phyloP scores from a whole-genome alignment of 2,888 invertebrate genomes.

The Sipha maydis region DNA sequence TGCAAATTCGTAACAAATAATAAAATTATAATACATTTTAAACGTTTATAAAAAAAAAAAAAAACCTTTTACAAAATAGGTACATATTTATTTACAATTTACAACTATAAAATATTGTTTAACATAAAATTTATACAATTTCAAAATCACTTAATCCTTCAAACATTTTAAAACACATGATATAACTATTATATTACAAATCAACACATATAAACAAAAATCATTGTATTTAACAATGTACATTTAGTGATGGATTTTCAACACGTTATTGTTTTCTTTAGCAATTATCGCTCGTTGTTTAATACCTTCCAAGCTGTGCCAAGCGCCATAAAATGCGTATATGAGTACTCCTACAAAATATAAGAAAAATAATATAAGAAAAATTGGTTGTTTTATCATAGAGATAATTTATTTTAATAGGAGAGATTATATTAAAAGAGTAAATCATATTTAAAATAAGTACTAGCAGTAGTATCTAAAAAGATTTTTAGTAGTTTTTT shows the following conservation, averaged over 20 bases:
- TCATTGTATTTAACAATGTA: not conserved
- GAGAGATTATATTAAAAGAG: no score
- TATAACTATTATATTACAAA: not conserved
- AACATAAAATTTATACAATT: not conserved
- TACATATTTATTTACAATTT: not conserved
- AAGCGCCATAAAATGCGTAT: conserved; percentile 30
- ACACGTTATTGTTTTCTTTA: not conserved
- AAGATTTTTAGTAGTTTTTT: no score
- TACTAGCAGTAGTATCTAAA: no score
- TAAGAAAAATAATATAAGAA: no score
- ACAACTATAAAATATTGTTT: not conserved
- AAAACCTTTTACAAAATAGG: no score
- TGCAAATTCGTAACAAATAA: no score
- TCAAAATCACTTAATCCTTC: not conserved
- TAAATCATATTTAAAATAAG: no score
- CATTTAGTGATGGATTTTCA: not conserved
- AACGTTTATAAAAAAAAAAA: not conserved
- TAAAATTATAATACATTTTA: not conserved
- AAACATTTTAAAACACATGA: not conserved
- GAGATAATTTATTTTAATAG: no score
- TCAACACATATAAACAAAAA: not conserved
- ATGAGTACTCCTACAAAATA: conserved; percentile 70
- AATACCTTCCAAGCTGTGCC: conserved; percentile 30
- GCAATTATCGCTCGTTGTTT: conserved; percentile 32
- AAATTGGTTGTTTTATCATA: no score